Base-by-base conservation (phyloP, 2,113 vertebrate genomes). In the Vulpes ferrilata region DNA sequence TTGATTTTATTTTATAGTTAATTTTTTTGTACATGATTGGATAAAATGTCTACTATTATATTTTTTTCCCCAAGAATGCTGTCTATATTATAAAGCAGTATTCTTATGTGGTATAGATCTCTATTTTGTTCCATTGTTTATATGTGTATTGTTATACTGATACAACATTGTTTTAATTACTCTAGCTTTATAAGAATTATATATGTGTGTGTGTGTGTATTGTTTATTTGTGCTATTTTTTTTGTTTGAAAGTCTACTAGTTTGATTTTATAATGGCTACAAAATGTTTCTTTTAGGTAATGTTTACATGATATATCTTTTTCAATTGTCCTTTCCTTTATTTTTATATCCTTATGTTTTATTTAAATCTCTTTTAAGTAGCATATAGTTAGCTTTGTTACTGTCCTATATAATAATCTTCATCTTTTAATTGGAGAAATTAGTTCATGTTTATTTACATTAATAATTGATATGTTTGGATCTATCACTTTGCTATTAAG, bases 401-500 rank as follows among this genome's bases (percentile, higher is more conserved):
- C 80, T 69, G 20, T 43, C 43, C 4, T 23, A 62, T 78, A 90
- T 71, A n/a, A 57, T 89, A 55, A 86, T 57, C 23, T 57, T 82
- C 62, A 15, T 67, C 8, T 84, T 84, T 96, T 82, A 86, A 85
- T 76, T 76, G 20, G 10, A 71, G 35, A 96, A 71, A 78, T 93
- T 30, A 32, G 7, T 73, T 88, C 13, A 80, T 16, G 89, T 85
- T 96, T 71, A 93, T 73, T 96, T 95, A 55, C 35, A 48, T n/a
- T 81, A 92, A 48, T 74, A 84, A 73, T 25, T 27, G 62, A 13
- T 82, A 64, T 62, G 53, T 57, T 79, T 60, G 1, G 13, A 3
- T 59, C 55, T 86, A 53, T 62, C n/a, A n/a, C 64, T 71, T 87
- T 78, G 15, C 1, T 81, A 15, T 76, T 74, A 73, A 62, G 10